These are phyloP conservation scores for Arnoldichthys spilopterus DNA, from an alignment of 2,797 vertebrate species.

Conservation along the genomic window DNA sequence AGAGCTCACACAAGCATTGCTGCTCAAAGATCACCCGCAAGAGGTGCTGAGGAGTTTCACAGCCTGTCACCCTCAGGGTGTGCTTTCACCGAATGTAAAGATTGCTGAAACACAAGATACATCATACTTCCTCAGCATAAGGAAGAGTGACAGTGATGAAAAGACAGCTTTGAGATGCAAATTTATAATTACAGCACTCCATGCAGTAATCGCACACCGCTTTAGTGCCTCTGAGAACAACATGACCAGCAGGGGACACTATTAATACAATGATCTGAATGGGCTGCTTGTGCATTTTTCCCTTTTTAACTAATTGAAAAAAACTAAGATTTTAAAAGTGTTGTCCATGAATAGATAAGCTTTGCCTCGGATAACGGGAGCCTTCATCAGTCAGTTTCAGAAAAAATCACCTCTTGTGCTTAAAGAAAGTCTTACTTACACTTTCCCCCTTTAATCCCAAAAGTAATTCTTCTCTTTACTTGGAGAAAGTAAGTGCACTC, in stretches of 20 bases:
- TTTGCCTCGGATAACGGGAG: not conserved
- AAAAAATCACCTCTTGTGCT: too few species aligned
- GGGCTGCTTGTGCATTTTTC: not conserved
- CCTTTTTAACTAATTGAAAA: not conserved
- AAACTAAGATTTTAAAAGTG: too few species aligned
- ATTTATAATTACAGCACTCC: not conserved
- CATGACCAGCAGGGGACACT: conserved; percentile 5
- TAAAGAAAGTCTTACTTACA: too few species aligned
- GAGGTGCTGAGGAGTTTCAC: not conserved
- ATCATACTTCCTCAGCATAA: not conserved
- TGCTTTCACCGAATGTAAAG: too few species aligned
- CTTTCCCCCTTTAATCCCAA: too few species aligned
- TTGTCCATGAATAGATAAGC: too few species aligned
- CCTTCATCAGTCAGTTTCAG: not conserved
- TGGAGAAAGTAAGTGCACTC: too few species aligned
- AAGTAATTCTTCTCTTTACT: too few species aligned
- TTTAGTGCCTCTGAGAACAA: too few species aligned
- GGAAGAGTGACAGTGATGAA: not conserved
- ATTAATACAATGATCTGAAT: not conserved
- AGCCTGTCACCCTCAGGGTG: not conserved
- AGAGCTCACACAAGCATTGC: not conserved
- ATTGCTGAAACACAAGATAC: not conserved
- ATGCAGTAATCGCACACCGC: too few species aligned
- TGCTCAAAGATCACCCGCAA: conserved; percentile 9
- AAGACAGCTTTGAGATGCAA: not conserved